phyloP scores from a whole-genome alignment of 2,888 invertebrate genomes.

The Apamea anceps region DNA sequence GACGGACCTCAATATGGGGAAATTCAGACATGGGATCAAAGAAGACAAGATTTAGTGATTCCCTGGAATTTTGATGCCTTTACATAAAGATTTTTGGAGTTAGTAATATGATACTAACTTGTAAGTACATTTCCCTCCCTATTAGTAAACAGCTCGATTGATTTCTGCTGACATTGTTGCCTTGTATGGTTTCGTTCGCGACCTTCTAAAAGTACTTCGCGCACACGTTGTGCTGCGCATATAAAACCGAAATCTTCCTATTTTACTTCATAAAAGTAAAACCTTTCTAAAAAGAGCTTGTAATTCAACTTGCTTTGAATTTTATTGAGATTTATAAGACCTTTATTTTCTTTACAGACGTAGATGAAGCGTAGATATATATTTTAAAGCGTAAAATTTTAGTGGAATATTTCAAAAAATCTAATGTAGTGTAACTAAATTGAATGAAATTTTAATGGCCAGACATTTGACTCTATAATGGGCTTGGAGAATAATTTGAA shows the following conservation, averaged over 20 bases:
- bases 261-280: slow-evolving; percentile 18
- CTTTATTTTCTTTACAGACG: slow-evolving; percentile 24
- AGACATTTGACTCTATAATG: slow-evolving; percentile 24
- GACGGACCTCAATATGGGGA: not conserved
- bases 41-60: not conserved
- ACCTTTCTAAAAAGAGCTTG: slow-evolving; percentile 5
- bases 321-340: slow-evolving; percentile 42
- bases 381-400: slow-evolving; percentile 15
- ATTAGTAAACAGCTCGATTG: slow-evolving; percentile 67
- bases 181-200: slow-evolving; percentile 76
- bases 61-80: not conserved
- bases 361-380: slow-evolving; percentile 23
- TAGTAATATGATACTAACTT: slow-evolving; percentile 19
- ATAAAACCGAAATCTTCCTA: slow-evolving; percentile 34
- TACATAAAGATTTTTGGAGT: not conserved
- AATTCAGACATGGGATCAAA: not conserved
- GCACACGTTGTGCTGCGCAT: slow-evolving; percentile 62
- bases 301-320: not conserved
- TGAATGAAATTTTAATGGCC: slow-evolving; percentile 30
- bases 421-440: slow-evolving; percentile 25
- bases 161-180: slow-evolving; percentile 77
- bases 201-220: slow-evolving; percentile 70
- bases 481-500: not conserved
- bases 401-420: slow-evolving; percentile 20
- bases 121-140: slow-evolving; percentile 29